Conservation (phyloP, 2,797 vertebrate genomes). For the Gallinago nigripennis region DNA sequence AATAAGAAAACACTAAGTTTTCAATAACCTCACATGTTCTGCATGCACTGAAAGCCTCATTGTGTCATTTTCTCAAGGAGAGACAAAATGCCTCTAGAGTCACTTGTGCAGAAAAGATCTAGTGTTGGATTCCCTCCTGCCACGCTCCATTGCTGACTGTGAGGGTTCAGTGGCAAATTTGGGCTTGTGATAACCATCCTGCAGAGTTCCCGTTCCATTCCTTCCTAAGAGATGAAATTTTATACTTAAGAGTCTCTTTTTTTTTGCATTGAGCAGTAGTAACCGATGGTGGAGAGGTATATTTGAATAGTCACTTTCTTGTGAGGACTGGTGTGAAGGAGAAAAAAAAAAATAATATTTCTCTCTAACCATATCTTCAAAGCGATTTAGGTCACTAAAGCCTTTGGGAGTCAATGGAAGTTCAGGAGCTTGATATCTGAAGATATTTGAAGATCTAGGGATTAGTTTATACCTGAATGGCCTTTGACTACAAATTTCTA, state of each 20-base stretch:
- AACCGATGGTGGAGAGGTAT: accelerated
- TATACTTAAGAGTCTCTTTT: background rate
- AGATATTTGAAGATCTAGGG: background rate
- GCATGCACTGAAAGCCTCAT: background rate
- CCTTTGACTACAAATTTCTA: background rate
- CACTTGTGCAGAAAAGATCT: background rate
- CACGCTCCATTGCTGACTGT: background rate
- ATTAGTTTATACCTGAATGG: background rate
- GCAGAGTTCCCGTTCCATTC: background rate
- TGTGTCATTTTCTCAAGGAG: background rate
- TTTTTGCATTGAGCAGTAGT: background rate
- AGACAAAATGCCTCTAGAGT: background rate
- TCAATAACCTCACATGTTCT: background rate
- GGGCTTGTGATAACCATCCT: background rate
- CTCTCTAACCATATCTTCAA: background rate
- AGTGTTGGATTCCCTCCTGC: background rate
- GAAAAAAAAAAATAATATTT: background rate
- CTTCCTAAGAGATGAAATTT: background rate
- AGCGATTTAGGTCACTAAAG: background rate
- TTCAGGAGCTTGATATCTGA: background rate
- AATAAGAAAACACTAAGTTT: background rate
- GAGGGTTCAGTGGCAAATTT: background rate
- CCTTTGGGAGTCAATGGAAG: background rate
- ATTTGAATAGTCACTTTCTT: background rate
- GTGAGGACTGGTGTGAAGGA: background rate